Percentiles rank a stretch among this genome's conserved stretches.
Evolutionary conservation across 2,888 invertebrate species (phyloP).

Genomic region (Leptinotarsa rubiginosa): DNA sequence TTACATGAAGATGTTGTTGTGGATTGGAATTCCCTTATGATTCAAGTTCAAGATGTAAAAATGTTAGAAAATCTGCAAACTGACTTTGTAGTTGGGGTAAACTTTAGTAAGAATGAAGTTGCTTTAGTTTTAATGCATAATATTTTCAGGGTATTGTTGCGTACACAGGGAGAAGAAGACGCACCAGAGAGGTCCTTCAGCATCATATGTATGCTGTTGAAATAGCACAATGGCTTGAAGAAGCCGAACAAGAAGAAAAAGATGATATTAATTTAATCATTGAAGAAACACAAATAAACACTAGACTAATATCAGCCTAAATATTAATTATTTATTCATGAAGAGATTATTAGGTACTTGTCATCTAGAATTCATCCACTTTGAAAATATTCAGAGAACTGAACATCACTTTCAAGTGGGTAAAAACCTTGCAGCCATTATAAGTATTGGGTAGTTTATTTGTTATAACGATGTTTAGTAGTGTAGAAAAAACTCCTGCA

Average conservation of each 20-base stretch:
- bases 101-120: constrained; percentile 37
- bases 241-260: constrained; percentile 69
- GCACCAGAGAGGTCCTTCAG: constrained; percentile 82
- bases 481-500: too few relatives aligned
- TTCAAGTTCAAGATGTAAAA: constrained; percentile 69
- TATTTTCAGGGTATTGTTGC: constrained; percentile 70
- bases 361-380: neutral
- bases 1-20: constrained; percentile 80
- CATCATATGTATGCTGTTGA: constrained; percentile 81
- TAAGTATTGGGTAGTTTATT: neutral
- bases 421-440: neutral
- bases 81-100: constrained; percentile 68
- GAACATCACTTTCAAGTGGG: neutral
- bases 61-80: constrained; percentile 68
- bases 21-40: constrained; percentile 76
- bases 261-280: constrained; percentile 54
- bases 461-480: neutral
- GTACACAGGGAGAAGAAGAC: constrained; percentile 79
- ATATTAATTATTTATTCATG: neutral
- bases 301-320: constrained; percentile 55
- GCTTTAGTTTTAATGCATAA: neutral
- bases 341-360: constrained; percentile 6
- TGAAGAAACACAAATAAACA: constrained; percentile 57
- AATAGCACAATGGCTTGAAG: constrained; percentile 80
- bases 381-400: neutral